Percentiles rank a stretch among this genome's conserved stretches.
These are phyloP conservation scores for Cerastis rubricosa DNA, from an alignment of 2,888 invertebrate species.

Conservation along the genomic window DNA sequence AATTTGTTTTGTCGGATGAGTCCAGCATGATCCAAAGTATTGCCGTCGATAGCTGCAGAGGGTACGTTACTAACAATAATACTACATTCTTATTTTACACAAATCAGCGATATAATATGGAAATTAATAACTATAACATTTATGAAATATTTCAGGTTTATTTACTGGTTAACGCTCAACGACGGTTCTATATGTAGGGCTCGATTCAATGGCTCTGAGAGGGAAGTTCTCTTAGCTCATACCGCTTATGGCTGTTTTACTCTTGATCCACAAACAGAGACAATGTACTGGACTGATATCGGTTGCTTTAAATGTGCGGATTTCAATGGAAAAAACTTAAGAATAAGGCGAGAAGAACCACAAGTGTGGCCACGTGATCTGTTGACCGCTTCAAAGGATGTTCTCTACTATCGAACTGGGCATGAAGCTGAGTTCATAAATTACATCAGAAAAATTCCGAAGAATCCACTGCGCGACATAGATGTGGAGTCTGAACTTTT, in stretches of 20 bases:
- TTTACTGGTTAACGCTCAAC: constrained; percentile 8
- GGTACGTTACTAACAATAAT: not conserved
- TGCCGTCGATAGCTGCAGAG: constrained; percentile 9
- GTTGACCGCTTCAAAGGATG: constrained; percentile 7
- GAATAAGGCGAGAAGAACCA: not conserved
- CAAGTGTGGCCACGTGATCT: not conserved
- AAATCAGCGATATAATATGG: not conserved
- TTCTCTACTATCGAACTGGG: not conserved
- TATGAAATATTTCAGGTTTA: constrained; percentile 6
- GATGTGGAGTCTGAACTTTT: not conserved
- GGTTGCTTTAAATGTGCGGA: constrained; percentile 2
- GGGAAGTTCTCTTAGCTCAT: not conserved
- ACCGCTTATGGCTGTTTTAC: not conserved
- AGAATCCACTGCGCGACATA: not conserved
- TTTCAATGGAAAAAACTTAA: not conserved
- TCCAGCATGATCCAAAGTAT: not conserved
- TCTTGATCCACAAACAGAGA: constrained; percentile 20
- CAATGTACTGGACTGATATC: not conserved
- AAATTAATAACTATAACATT: not conserved
- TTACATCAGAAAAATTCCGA: constrained; percentile 1
- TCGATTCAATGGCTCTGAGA: constrained; percentile 3
- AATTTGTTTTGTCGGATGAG: not conserved
- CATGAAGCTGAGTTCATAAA: not conserved
- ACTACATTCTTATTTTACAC: not conserved
- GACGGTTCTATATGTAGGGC: not conserved